Conservation (phyloP, 2,888 invertebrate species). For the Cepaea hortensis region DNA sequence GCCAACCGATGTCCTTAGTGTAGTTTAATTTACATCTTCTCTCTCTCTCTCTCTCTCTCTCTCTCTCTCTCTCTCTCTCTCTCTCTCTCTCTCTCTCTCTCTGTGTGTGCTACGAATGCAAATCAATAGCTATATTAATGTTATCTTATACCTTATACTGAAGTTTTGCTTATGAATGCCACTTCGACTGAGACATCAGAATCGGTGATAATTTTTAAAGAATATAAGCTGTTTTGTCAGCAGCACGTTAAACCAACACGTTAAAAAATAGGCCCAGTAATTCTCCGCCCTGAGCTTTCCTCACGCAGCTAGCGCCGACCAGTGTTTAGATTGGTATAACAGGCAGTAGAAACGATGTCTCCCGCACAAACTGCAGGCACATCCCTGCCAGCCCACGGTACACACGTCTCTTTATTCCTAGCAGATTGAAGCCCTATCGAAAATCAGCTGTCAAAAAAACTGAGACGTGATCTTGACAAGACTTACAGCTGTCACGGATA, state of each 20-base stretch:
- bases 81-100: too few species aligned
- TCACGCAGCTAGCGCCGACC: slow-evolving; percentile 24
- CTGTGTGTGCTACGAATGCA: too few species aligned
- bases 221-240: slow-evolving; percentile 21
- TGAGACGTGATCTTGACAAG: slow-evolving; percentile 27
- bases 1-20: too few species aligned
- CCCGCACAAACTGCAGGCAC: slow-evolving; percentile 18
- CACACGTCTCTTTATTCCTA: slow-evolving; percentile 30
- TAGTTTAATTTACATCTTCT: too few species aligned
- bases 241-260: slow-evolving; percentile 35
- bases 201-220: slow-evolving; percentile 11
- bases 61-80: too few species aligned
- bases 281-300: slow-evolving; percentile 1
- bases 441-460: slow-evolving; percentile 42
- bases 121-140: too few species aligned
- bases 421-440: slow-evolving; percentile 36
- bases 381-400: slow-evolving; percentile 27
- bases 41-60: too few species aligned
- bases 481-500: slow-evolving; percentile 40
- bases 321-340: slow-evolving; percentile 34
- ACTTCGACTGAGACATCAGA: background rate
- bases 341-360: slow-evolving; percentile 2
- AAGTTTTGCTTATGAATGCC: background rate
- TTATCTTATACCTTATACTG: too few species aligned
- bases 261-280: slow-evolving; percentile 18